phyloP scores from a whole-genome alignment of 2,113 vertebrate species.

The Miniopterus natalensis region DNA sequence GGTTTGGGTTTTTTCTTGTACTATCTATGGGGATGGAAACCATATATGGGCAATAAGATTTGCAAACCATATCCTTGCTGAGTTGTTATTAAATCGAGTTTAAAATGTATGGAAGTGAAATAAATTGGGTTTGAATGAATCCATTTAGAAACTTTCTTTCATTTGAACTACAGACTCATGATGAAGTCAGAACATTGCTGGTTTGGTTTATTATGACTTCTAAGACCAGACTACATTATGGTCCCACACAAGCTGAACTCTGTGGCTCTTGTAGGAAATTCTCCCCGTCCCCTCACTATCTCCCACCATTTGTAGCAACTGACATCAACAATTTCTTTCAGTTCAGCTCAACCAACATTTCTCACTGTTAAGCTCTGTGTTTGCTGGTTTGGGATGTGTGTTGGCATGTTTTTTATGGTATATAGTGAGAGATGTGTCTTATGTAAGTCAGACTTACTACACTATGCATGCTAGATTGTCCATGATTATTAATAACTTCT shows the following conservation, averaged over 20 bases:
- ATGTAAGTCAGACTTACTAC: neutral
- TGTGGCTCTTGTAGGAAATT: neutral
- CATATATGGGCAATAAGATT: conserved; percentile 24
- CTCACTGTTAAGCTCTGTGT: neutral
- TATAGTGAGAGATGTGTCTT: neutral
- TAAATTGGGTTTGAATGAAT: conserved; percentile 61
- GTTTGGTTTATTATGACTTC: neutral
- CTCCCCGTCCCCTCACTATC: neutral
- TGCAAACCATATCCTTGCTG: conserved; percentile 49
- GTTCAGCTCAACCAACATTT: neutral
- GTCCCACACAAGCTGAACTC: accelerated
- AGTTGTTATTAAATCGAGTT: conserved; percentile 58
- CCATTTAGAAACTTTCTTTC: conserved; percentile 33
- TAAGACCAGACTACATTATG: neutral
- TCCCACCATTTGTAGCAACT: neutral
- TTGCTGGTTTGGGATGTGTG: neutral
- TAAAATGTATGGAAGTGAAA: conserved; percentile 52
- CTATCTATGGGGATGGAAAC: conserved; percentile 42
- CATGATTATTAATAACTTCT: neutral
- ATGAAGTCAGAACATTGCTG: neutral
- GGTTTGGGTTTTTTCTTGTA: neutral
- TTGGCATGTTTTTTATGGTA: neutral
- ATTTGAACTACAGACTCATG: conserved; percentile 49
- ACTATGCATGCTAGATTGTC: neutral
- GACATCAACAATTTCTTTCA: neutral